A percentile compares a stretch with the other conserved stretches of the same genome.
These are phyloP conservation scores for Bedellia somnulentella DNA, from an alignment of 2,888 invertebrate genomes.

Conservation along the genomic window DNA sequence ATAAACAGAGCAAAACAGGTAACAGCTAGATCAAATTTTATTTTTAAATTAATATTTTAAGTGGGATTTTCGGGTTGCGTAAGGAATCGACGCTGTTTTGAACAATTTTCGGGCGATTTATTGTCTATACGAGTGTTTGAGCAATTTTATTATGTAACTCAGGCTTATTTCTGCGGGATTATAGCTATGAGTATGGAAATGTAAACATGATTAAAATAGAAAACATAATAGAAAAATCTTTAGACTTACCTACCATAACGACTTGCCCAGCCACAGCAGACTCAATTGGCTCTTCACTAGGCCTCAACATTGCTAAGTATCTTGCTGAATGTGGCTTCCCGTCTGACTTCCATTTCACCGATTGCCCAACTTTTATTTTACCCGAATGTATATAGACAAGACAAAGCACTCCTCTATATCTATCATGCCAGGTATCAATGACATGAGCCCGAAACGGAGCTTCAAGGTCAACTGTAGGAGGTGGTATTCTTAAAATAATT, in stretches of 20 bases:
- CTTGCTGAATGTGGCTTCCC: slow-evolving; percentile 78
- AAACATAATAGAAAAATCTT: not conserved
- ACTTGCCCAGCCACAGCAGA: slow-evolving; percentile 88
- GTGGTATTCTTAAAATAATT: slow-evolving; percentile 77
- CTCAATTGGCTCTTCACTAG: slow-evolving; percentile 68
- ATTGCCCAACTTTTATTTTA: slow-evolving; percentile 69
- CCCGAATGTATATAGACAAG: slow-evolving; percentile 81
- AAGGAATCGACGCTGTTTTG: too few relatives aligned
- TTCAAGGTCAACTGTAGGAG: slow-evolving; percentile 63
- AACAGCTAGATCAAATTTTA: too few relatives aligned
- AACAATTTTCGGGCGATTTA: too few relatives aligned
- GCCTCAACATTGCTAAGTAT: slow-evolving; percentile 77
- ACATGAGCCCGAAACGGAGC: slow-evolving; percentile 76
- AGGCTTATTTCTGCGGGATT: too few relatives aligned
- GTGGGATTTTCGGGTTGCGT: too few relatives aligned
- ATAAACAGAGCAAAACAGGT: too few relatives aligned
- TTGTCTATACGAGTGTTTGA: too few relatives aligned
- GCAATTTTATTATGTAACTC: too few relatives aligned
- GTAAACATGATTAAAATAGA: too few relatives aligned
- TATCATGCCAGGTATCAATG: slow-evolving; percentile 94
- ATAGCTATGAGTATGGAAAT: too few relatives aligned
- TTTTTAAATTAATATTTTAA: too few relatives aligned
- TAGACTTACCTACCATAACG: slow-evolving; percentile 71
- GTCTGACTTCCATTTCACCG: slow-evolving; percentile 71
- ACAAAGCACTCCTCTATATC: slow-evolving; percentile 79